A percentile compares a stretch with the other conserved stretches of the same genome.
phyloP scores from a whole-genome alignment of 2,797 vertebrate species.

The Enteromius afrohamiltoni region DNA sequence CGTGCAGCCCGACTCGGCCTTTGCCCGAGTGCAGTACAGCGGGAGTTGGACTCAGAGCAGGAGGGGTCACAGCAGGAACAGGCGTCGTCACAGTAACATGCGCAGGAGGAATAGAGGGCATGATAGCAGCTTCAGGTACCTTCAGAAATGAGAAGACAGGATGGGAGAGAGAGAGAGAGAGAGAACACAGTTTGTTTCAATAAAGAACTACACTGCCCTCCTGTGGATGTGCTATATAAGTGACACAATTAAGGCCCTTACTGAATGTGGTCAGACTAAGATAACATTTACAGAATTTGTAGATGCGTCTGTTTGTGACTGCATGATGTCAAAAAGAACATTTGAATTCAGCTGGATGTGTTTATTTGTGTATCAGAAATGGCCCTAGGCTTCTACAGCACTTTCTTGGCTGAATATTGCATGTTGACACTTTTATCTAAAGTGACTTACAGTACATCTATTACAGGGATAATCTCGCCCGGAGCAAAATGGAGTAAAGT shows the following conservation, averaged over 20 bases:
- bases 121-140: constrained; percentile 72
- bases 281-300: background rate
- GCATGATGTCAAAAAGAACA: background rate
- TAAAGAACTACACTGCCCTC: constrained; percentile 69
- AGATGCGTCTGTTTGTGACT: background rate
- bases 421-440: constrained; percentile 15
- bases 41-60: constrained; percentile 64
- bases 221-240: constrained; percentile 64
- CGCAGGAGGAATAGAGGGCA: constrained; percentile 50
- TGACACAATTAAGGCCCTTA: background rate
- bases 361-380: constrained; percentile 8
- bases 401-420: constrained; percentile 8
- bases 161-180: constrained; percentile 25
- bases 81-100: constrained; percentile 45
- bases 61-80: constrained; percentile 57
- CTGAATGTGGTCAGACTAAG: background rate
- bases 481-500: constrained; percentile 11
- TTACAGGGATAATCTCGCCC: constrained; percentile 9
- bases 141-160: constrained; percentile 41
- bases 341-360: background rate
- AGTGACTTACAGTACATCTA: constrained; percentile 5
- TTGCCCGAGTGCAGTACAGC: constrained; percentile 65
- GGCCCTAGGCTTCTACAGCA: background rate
- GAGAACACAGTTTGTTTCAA: constrained; percentile 31
- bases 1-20: constrained; percentile 78